A percentile compares a stretch with the other conserved stretches of the same genome.
Evolutionary conservation across 2,113 vertebrate genomes (phyloP).

Genomic region (Turdus rufiventris): DNA sequence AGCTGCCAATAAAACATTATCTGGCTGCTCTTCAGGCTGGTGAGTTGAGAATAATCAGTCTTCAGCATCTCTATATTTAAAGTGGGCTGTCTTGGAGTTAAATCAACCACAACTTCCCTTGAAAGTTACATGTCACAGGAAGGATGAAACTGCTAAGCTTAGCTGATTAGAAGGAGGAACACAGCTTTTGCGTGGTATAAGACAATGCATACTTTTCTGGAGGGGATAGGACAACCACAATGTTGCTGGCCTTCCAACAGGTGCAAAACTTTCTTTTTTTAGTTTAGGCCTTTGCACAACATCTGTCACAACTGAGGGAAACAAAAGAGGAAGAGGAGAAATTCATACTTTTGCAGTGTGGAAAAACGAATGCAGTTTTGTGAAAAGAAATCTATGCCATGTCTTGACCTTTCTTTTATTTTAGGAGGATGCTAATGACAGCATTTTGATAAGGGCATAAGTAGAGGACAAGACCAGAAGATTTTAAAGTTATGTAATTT

Average conservation of each 20-base stretch:
- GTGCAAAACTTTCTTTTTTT: conserved; percentile 43
- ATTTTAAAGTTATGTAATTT: neutral
- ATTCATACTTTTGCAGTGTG: neutral
- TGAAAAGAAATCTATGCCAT: neutral
- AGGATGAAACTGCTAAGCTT: conserved; percentile 55
- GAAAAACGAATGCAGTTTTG: neutral
- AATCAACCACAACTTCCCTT: conserved; percentile 58
- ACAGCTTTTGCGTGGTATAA: neutral
- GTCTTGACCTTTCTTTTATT: neutral
- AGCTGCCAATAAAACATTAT: neutral
- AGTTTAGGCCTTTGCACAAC: conserved; percentile 22
- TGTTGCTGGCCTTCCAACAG: conserved; percentile 28
- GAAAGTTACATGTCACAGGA: conserved; percentile 32
- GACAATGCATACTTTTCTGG: neutral
- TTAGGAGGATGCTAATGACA: neutral
- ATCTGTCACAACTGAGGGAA: conserved; percentile 25
- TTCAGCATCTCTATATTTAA: conserved; percentile 60
- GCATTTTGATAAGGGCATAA: neutral
- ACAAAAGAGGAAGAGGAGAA: conserved; percentile 54
- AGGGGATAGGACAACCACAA: conserved; percentile 27
- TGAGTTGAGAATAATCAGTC: neutral
- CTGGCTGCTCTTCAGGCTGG: neutral
- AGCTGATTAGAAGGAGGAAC: conserved; percentile 26
- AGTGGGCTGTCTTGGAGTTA: neutral
- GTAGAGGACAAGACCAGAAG: neutral